Conservation (phyloP, 2,113 vertebrate genomes). For the Sturnira hondurensis region DNA sequence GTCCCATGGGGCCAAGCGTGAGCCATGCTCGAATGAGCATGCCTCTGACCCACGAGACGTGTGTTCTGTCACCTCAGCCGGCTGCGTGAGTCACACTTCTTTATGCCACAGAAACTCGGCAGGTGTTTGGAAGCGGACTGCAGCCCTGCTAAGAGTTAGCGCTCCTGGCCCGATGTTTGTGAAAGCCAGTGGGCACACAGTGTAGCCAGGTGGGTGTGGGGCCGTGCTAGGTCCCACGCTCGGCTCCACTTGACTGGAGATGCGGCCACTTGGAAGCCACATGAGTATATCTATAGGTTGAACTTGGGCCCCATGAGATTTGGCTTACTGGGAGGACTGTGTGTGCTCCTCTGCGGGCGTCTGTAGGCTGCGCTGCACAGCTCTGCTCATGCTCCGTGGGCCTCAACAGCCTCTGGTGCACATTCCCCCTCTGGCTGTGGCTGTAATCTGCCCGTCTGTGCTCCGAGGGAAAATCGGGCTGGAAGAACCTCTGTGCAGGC, state of each 20-base stretch:
- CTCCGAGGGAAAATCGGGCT: neutral
- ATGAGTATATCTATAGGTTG: neutral
- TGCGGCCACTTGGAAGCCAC: fast-evolving
- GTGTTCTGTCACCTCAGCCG: neutral
- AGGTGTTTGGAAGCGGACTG: neutral
- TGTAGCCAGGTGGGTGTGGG: neutral
- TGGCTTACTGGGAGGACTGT: neutral
- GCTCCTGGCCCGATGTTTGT: neutral
- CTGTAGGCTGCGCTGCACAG: neutral
- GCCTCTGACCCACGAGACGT: neutral
- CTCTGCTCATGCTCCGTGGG: neutral
- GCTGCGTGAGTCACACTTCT: neutral
- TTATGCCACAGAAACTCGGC: neutral
- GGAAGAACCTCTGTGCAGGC: neutral
- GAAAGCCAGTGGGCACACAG: neutral
- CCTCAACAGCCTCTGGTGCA: fast-evolving
- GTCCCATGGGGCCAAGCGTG: neutral
- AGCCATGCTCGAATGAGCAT: neutral
- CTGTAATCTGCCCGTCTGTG: neutral
- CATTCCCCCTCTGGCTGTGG: neutral
- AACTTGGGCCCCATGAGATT: neutral
- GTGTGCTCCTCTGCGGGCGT: neutral
- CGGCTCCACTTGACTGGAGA: neutral
- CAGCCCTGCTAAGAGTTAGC: neutral
- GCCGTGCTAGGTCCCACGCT: neutral